Evolutionary conservation across 2,797 vertebrate genomes (phyloP).

Genomic region (Gorsachius magnificus): DNA sequence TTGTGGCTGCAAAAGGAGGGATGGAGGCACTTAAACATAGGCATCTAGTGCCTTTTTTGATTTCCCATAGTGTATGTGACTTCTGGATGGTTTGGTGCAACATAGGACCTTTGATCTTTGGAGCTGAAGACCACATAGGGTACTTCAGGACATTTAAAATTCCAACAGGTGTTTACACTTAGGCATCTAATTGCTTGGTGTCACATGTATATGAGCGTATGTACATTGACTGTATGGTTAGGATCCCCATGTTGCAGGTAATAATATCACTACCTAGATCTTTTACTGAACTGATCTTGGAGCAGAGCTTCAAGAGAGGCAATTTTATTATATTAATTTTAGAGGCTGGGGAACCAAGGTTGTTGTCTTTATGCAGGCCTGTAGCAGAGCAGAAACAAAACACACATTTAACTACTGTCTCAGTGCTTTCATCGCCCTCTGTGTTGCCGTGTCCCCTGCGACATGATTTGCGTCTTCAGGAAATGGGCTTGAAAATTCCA

Average conservation of each 20-base stretch:
- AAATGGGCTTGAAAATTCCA: not conserved
- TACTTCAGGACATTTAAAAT: not conserved
- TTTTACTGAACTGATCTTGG: not conserved
- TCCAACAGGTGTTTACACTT: not conserved
- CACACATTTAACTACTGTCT: accelerated
- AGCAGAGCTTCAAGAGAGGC: not conserved
- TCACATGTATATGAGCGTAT: accelerated
- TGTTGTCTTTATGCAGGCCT: not conserved
- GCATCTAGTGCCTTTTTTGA: not conserved
- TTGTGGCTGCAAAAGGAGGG: not conserved
- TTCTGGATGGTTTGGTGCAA: not conserved
- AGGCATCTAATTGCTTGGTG: not conserved
- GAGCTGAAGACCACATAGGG: not conserved
- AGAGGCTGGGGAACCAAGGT: not conserved
- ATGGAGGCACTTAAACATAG: not conserved
- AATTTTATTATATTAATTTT: not conserved
- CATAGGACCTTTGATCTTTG: not conserved
- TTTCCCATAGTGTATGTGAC: accelerated
- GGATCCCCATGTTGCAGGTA: accelerated
- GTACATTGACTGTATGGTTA: not conserved
- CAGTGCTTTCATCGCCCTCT: not conserved
- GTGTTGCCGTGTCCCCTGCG: not conserved
- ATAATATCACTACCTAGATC: no score
- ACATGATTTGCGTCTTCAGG: not conserved
- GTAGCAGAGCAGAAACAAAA: not conserved